These are phyloP conservation scores for Hyppa rectilinea DNA, from an alignment of 2,888 invertebrate species.

Conservation along the genomic window DNA sequence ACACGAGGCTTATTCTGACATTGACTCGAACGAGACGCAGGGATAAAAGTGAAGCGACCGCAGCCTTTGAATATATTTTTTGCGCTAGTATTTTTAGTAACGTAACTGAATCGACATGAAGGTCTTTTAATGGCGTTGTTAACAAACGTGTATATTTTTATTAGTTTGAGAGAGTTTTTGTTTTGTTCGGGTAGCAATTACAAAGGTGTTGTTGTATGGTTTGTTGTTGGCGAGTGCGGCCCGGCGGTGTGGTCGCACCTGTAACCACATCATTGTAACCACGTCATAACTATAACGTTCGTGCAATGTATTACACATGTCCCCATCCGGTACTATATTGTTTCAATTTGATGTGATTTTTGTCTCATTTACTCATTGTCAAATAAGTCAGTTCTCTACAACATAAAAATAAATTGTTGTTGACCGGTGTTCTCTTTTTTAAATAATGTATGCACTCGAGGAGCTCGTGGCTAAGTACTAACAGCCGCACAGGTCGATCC, in stretches of 20 bases:
- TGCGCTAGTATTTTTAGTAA: conserved; percentile 51
- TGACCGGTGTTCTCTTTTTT: neutral
- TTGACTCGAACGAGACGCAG: conserved; percentile 71
- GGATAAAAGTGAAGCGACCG: conserved; percentile 62
- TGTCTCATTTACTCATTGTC: neutral
- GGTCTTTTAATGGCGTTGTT: conserved; percentile 53
- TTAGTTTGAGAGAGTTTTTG: conserved; percentile 53
- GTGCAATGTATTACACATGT: conserved; percentile 30
- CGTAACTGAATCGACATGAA: conserved; percentile 52
- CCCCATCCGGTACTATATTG: conserved; percentile 23
- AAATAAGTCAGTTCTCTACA: conserved; percentile 2
- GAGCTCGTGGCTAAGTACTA: no score
- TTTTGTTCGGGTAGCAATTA: conserved; percentile 60
- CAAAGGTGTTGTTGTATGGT: conserved; percentile 54
- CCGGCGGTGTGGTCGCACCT: conserved; percentile 13
- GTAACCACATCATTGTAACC: conserved; percentile 61
- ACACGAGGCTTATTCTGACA: conserved; percentile 77
- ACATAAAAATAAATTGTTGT: neutral
- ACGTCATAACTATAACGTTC: conserved; percentile 31
- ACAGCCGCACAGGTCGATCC: no score
- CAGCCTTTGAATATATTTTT: conserved; percentile 46
- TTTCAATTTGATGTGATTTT: conserved; percentile 29
- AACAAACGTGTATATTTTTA: conserved; percentile 52
- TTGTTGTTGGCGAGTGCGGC: conserved; percentile 31
- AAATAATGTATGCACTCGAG: no score